Percentiles rank a stretch among this genome's conserved stretches.
Evolutionary conservation across 2,113 vertebrate genomes (phyloP).

Genomic region (Anhinga anhinga): DNA sequence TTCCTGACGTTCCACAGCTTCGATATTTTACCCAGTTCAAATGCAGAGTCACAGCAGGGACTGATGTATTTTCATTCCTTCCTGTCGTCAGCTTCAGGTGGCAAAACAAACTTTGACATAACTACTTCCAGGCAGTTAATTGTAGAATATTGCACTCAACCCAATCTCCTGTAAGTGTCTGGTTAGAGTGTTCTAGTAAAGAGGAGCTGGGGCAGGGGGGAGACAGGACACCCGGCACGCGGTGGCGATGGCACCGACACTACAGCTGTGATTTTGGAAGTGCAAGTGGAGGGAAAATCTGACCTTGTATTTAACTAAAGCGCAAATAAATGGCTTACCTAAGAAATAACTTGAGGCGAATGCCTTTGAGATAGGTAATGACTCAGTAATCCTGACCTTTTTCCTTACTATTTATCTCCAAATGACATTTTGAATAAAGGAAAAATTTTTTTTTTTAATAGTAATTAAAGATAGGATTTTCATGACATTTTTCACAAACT

Average conservation of each 20-base stretch:
- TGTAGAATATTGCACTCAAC: slow-evolving; percentile 36
- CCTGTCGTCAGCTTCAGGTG: slow-evolving; percentile 59
- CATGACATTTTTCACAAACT: not conserved
- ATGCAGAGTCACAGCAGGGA: slow-evolving; percentile 42
- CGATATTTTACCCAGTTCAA: not conserved
- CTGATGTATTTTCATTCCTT: slow-evolving; percentile 43
- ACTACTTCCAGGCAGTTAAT: slow-evolving; percentile 15
- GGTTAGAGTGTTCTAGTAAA: not conserved
- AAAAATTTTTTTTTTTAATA: not conserved
- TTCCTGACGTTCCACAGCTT: not conserved
- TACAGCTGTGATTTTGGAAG: not conserved
- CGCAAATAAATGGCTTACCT: not conserved
- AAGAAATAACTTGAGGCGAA: not conserved
- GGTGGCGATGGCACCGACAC: not conserved
- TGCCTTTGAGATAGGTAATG: not conserved
- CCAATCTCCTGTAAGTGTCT: slow-evolving; percentile 36
- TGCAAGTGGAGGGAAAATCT: not conserved
- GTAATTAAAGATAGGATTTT: not conserved
- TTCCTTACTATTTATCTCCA: not conserved
- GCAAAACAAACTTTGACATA: slow-evolving; percentile 45
- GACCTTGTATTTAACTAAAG: not conserved
- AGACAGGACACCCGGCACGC: rapidly evolving
- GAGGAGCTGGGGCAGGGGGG: not conserved
- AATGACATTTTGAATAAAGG: not conserved
- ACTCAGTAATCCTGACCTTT: not conserved